A percentile compares a stretch with the other conserved stretches of the same genome.
Conservation (phyloP, 2,113 vertebrate species). For the Xenopus laevis region DNA sequence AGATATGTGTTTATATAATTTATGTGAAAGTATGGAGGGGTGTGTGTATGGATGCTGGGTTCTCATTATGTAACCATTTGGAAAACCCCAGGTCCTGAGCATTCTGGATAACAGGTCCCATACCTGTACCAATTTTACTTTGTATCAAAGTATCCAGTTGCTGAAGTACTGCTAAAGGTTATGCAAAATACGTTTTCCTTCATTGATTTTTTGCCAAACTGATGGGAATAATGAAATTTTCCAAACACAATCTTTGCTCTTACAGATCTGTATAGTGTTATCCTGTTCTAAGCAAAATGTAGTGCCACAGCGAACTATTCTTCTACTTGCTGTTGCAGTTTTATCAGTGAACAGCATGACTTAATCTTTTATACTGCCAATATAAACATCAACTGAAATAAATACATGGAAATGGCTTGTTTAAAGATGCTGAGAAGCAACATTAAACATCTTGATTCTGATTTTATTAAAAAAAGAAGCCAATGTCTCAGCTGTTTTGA, state of each 20-base stretch:
- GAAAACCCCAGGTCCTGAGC: no score
- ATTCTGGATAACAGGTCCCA: no score
- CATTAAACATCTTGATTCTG: slow-evolving; percentile 36
- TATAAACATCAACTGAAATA: slow-evolving; percentile 42
- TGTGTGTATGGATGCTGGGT: no score
- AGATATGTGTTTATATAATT: no score
- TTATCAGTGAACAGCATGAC: slow-evolving; percentile 37
- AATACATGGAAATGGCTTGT: slow-evolving; percentile 38
- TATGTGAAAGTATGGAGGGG: no score
- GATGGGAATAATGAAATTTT: no score
- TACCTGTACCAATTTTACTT: no score
- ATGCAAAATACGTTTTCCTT: no score
- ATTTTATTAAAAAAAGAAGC: slow-evolving; percentile 31
- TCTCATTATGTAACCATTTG: no score
- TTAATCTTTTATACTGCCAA: slow-evolving; percentile 39
- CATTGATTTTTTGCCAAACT: no score
- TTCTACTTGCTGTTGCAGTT: slow-evolving; percentile 34
- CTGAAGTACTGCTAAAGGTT: no score
- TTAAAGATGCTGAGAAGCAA: slow-evolving; percentile 33
- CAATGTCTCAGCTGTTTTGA: slow-evolving; percentile 29
- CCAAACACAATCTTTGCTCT: slow-evolving; percentile 3
- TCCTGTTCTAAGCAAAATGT: slow-evolving; percentile 38
- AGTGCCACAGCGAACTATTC: slow-evolving; percentile 43
- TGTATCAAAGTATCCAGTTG: no score
- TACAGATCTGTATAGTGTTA: slow-evolving; percentile 40